Evolutionary conservation across 2,113 vertebrate species (phyloP).

Genomic region (Malurus melanocephalus): DNA sequence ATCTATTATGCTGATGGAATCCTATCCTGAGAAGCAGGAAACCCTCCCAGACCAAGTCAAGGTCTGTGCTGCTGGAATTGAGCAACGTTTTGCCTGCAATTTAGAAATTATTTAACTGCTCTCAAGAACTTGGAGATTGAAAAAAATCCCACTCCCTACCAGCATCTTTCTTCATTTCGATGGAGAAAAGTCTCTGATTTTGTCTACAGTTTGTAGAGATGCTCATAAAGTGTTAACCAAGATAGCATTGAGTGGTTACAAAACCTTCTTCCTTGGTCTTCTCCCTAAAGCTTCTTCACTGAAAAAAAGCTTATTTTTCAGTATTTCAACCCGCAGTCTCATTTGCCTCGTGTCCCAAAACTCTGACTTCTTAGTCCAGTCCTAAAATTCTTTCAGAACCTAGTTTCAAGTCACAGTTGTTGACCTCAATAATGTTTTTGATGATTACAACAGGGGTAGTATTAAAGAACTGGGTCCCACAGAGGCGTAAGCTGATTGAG

Average conservation of each 20-base stretch:
- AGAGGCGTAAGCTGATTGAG: background rate
- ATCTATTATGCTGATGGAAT: background rate
- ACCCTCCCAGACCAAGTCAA: background rate
- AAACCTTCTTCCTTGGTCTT: background rate
- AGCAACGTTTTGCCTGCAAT: background rate
- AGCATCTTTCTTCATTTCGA: background rate
- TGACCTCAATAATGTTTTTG: conserved; percentile 15
- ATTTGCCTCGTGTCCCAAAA: background rate
- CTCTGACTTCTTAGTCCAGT: background rate
- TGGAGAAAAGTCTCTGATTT: background rate
- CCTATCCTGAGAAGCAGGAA: background rate
- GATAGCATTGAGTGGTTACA: background rate
- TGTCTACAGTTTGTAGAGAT: background rate
- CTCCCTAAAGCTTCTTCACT: background rate
- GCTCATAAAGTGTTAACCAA: background rate
- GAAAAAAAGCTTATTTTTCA: background rate
- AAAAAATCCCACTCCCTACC: background rate
- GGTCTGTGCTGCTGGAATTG: background rate
- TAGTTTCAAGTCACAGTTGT: background rate
- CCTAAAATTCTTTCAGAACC: background rate
- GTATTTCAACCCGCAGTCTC: background rate
- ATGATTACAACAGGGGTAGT: background rate
- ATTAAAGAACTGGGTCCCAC: background rate
- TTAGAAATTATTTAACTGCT: background rate
- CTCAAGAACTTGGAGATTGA: background rate